Conservation (phyloP, 1,140 invertebrate genomes). For the Drosophila azteca region DNA sequence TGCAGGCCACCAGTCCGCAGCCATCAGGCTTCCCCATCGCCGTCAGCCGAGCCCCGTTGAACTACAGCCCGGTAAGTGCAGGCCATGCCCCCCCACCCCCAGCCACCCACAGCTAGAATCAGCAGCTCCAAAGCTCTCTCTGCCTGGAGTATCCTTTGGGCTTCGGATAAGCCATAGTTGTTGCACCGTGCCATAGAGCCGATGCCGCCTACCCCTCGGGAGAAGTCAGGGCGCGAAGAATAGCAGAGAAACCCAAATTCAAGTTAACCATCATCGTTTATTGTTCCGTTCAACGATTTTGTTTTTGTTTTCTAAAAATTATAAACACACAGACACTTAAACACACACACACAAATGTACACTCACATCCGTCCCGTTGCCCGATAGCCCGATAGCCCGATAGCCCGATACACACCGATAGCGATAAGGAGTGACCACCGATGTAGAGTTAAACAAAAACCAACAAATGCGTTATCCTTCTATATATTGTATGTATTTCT, state of each 20-base stretch:
- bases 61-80: constrained; percentile 93
- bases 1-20: constrained; percentile 96
- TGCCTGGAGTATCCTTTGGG: not conserved
- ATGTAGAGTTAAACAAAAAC: constrained; percentile 46
- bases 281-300: no score
- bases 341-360: constrained; percentile 21
- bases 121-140: not conserved
- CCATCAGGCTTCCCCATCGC: constrained; percentile 95
- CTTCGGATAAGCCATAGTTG: constrained; percentile 3
- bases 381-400: not conserved
- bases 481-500: constrained; percentile 79
- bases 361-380: constrained; percentile 1
- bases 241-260: constrained; percentile 11
- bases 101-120: not conserved
- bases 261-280: no score
- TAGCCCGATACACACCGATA: constrained; percentile 24
- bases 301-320: not conserved
- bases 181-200: constrained; percentile 6
- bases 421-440: constrained; percentile 43
- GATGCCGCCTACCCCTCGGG: no score
- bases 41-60: constrained; percentile 93
- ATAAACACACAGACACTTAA: constrained; percentile 14
- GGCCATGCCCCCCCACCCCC: not conserved
- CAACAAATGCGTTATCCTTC: constrained; percentile 68
- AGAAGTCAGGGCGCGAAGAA: not conserved